Conservation (phyloP, 2,888 invertebrate genomes). For the Thumatha senex region DNA sequence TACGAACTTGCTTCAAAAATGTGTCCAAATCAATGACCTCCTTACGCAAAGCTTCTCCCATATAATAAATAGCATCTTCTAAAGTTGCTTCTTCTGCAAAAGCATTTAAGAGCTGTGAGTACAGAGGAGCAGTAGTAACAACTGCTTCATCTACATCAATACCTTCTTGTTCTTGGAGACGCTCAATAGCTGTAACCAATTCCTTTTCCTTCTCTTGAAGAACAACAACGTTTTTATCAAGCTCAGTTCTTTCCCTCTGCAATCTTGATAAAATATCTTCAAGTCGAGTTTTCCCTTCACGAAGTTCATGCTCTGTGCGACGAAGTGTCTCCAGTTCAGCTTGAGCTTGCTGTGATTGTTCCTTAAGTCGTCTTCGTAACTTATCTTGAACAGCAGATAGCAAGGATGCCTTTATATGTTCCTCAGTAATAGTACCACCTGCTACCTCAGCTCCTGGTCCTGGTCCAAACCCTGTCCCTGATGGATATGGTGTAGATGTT, state of each 20-base stretch:
- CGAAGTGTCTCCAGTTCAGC: conserved; percentile 95
- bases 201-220: conserved; percentile 95
- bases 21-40: conserved; percentile 97
- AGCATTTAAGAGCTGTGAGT: conserved; percentile 96
- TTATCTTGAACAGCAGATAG: conserved; percentile 98
- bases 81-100: conserved; percentile 99
- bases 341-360: conserved; percentile 95
- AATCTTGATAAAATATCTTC: conserved; percentile 90
- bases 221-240: conserved; percentile 92
- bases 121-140: conserved; percentile 96
- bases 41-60: conserved; percentile 96
- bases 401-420: conserved; percentile 96
- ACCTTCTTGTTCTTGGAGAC: conserved; percentile 89
- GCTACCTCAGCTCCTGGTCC: conserved; percentile 63
- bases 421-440: conserved; percentile 95
- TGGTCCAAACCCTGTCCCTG: conserved; percentile 50
- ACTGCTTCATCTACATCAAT: conserved; percentile 98
- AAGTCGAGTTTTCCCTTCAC: conserved; percentile 91
- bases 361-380: conserved; percentile 92
- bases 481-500: conserved; percentile 57
- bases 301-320: conserved; percentile 93
- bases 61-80: conserved; percentile 99
- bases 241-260: conserved; percentile 89
- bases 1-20: conserved; percentile 98
- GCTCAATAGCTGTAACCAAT: conserved; percentile 90